A percentile compares a stretch with the other conserved stretches of the same genome.
phyloP scores from a whole-genome alignment of 1,140 invertebrate genomes.

The Anagrus nilaparvatae region DNA sequence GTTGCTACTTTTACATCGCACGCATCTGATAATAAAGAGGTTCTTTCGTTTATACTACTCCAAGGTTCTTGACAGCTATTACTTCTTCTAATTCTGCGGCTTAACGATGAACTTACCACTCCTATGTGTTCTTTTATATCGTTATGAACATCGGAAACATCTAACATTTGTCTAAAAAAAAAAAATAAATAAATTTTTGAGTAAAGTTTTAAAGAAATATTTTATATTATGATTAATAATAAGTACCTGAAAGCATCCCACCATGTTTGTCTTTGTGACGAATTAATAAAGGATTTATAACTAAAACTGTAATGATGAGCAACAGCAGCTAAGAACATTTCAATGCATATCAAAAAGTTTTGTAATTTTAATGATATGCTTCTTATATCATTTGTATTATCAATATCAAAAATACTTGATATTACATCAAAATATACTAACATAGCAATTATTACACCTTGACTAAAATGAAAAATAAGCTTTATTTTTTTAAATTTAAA shows the following conservation, averaged over 20 bases:
- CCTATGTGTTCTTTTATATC: conserved; percentile 88
- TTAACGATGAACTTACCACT: conserved; percentile 70
- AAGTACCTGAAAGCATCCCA: conserved; percentile 47
- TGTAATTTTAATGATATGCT: conserved; percentile 71
- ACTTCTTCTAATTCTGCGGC: conserved; percentile 59
- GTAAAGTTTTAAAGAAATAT: conserved; percentile 3
- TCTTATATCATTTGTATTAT: conserved; percentile 54
- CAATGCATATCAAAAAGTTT: conserved; percentile 94
- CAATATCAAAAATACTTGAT: conserved; percentile 54
- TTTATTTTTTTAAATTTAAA: neutral
- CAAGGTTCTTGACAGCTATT: conserved; percentile 59
- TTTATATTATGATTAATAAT: neutral
- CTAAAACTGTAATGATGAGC: conserved; percentile 94
- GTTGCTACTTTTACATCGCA: conserved; percentile 21
- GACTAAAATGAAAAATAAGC: conserved; percentile 51
- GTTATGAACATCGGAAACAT: conserved; percentile 84
- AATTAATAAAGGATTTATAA: conserved; percentile 69
- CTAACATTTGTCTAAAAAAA: conserved; percentile 60
- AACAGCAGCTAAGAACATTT: conserved; percentile 93
- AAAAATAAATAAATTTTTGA: neutral
- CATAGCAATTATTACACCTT: conserved; percentile 81
- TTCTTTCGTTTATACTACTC: conserved; percentile 43
- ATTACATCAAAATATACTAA: conserved; percentile 71
- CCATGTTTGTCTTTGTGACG: conserved; percentile 42
- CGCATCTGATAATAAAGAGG: conserved; percentile 31